Evolutionary conservation across 1,140 invertebrate genomes (phyloP), one percentile per base, ranked within the genome.

Genomic region (Sogatella furcifera): DNA sequence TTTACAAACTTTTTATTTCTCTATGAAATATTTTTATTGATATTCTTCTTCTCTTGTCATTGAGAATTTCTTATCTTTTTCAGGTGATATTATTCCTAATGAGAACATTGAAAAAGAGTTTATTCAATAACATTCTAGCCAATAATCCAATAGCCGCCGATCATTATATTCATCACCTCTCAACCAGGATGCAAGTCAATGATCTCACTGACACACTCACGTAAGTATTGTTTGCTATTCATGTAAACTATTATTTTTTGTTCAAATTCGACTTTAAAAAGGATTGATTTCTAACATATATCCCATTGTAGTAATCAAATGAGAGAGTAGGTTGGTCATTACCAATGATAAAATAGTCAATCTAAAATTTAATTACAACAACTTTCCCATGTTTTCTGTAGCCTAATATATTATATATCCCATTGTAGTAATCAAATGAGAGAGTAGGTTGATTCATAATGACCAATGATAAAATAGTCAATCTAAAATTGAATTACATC

Each of bases 131-230:
- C 42, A 55, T 80, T 49, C 64, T 81, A 14, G 62, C 72, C 9
- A 72, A 76, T 34, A 74, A 73, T 58, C 72, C 72, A 43, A 71
- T 74, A 43, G 78, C 77, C 22, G 72, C 76, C 24, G 64, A 76
- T 55, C 72, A 76, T 62, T 81, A 80, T 60, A 65, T 78, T 34
- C 70, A 75, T 66, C 78, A 80, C 69, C 67, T 81, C 3, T 73
- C 75, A 9, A 78, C 69, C 14, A 75, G 72, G 67, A 68, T 77
- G 62, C 72, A 74, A 62, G 70, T 73, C 11, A 72, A 65, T 64
- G 77, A 80, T 68, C 73, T 80, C 17, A 73, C 72, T 31, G 78
- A 81, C 67, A 68, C 78, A 54, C 66, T 80, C 17, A 75, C 74
- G 78, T 80, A 73, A 71, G 74, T 69, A 65, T 55, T 49, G 43